phyloP scores from a whole-genome alignment of 2,113 vertebrate genomes.

The Phrynocephalus versicolor region DNA sequence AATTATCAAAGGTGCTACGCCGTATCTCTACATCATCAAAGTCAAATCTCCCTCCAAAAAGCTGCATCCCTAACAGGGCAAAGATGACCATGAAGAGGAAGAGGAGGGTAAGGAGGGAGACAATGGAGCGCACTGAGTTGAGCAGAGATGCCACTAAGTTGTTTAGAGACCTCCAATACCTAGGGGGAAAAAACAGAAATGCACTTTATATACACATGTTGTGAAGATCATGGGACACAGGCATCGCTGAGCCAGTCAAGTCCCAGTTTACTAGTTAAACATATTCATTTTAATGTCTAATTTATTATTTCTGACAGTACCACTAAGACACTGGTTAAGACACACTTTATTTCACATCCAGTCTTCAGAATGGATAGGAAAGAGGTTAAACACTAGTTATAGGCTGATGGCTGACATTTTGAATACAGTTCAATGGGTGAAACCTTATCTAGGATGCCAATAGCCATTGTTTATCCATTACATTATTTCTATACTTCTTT shows the following conservation, averaged over 20 bases:
- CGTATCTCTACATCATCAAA: conserved; percentile 82
- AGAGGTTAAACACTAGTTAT: too few species aligned
- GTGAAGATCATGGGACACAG: not conserved
- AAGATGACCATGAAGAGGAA: conserved; percentile 97
- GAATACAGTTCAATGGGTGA: not conserved
- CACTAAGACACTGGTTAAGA: not conserved
- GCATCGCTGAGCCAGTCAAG: not conserved
- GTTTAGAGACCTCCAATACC: conserved; percentile 93
- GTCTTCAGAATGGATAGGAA: too few species aligned
- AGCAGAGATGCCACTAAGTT: conserved; percentile 95
- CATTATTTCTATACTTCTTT: not conserved
- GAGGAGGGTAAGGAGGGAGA: conserved; percentile 93
- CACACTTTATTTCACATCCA: not conserved
- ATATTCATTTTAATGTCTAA: not conserved
- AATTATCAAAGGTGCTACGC: conserved; percentile 96
- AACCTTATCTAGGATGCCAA: not conserved
- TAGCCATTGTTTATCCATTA: not conserved
- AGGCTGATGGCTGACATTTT: not conserved
- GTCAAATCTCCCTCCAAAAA: conserved; percentile 95
- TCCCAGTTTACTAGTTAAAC: not conserved
- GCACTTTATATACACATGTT: not conserved
- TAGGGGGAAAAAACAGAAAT: conserved; percentile 52
- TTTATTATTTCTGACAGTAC: not conserved
- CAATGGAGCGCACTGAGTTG: conserved; percentile 95
- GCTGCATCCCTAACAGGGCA: conserved; percentile 95